These are phyloP conservation scores for Drosophila subsilvestris DNA, from an alignment of 2,888 invertebrate species.

Conservation along the genomic window DNA sequence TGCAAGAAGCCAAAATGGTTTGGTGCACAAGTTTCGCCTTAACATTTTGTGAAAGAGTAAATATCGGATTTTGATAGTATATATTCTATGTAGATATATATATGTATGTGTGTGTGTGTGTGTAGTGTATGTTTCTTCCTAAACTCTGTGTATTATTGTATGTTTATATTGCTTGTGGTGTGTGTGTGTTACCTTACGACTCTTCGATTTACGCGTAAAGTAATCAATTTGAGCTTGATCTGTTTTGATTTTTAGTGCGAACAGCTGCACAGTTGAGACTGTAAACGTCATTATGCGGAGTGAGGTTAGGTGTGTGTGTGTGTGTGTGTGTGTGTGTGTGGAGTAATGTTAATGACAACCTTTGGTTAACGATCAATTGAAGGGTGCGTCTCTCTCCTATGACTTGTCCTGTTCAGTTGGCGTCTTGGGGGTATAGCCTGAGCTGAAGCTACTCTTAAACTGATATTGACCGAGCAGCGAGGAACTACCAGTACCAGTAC, in stretches of 20 bases:
- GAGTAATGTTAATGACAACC: conserved; percentile 41
- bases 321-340: not conserved
- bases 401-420: conserved; percentile 55
- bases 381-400: conserved; percentile 31
- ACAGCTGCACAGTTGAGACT: not conserved
- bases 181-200: conserved; percentile 19
- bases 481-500: not conserved
- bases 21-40: conserved; percentile 58
- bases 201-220: conserved; percentile 30
- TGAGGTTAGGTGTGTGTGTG: conserved; percentile 1
- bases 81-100: conserved; percentile 28
- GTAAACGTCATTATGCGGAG: not conserved
- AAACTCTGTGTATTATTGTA: not conserved
- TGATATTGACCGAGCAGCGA: conserved; percentile 55
- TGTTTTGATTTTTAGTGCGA: conserved; percentile 4
- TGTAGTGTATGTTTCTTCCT: not conserved
- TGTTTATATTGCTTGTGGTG: conserved; percentile 59
- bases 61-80: conserved; percentile 38
- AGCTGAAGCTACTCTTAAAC: conserved; percentile 48
- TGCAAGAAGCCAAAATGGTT: conserved; percentile 71
- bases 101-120: conserved; percentile 10
- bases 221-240: conserved; percentile 54
- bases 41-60: conserved; percentile 44
- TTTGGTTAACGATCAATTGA: conserved; percentile 19
- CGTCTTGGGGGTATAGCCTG: conserved; percentile 35